A percentile compares a stretch with the other conserved stretches of the same genome.
Evolutionary conservation across 2,888 invertebrate genomes (phyloP).

Genomic region (Zygothrica quintamaculata): DNA sequence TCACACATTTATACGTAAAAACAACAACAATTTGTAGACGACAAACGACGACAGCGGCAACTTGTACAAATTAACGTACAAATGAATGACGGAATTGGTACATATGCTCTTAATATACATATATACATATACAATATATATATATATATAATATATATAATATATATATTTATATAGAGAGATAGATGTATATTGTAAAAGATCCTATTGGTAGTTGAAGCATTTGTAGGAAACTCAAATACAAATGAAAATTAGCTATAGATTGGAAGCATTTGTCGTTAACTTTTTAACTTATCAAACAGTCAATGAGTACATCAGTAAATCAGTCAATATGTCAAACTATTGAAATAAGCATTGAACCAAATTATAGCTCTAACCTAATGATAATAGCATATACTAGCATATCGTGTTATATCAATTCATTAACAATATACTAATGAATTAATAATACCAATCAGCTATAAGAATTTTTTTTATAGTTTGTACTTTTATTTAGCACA

Average conservation of each 20-base stretch:
- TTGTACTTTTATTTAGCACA: constrained; percentile 39
- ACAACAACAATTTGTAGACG: constrained; percentile 50
- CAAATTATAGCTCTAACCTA: neutral
- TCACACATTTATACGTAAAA: constrained; percentile 74
- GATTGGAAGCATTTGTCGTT: constrained; percentile 17
- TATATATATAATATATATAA: too few relatives aligned
- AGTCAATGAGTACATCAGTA: constrained; percentile 13
- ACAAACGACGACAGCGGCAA: constrained; percentile 50
- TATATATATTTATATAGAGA: too few relatives aligned
- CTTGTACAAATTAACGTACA: constrained; percentile 78
- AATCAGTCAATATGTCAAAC: constrained; percentile 3
- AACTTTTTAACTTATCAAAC: constrained; percentile 26
- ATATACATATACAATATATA: too few relatives aligned
- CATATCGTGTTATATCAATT: constrained; percentile 48
- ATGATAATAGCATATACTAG: constrained; percentile 18
- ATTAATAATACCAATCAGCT: constrained; percentile 75
- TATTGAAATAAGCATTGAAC: too few relatives aligned
- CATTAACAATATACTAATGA: constrained; percentile 66
- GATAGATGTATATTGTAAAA: too few relatives aligned
- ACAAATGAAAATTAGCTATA: constrained; percentile 14
- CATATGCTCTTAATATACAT: constrained; percentile 28
- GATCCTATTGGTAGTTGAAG: too few relatives aligned
- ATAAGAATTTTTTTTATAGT: constrained; percentile 54
- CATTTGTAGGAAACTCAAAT: neutral
- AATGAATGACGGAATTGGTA: constrained; percentile 79